phyloP scores from a whole-genome alignment of 2,888 invertebrate species.

The Isoperla grammatica region DNA sequence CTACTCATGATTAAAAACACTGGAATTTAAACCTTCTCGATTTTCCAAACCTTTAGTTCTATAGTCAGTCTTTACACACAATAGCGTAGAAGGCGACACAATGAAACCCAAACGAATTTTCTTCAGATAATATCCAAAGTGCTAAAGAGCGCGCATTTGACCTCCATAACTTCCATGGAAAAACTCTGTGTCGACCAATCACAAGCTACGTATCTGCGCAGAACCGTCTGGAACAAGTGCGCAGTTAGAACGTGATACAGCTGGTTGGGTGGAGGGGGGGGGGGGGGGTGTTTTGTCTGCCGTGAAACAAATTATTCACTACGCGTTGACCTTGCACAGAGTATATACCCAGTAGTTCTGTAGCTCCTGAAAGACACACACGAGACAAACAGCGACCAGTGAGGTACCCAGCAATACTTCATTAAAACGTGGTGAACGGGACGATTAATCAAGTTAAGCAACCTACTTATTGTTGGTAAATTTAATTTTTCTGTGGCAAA shows the following conservation, averaged over 20 bases:
- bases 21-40: too few relatives aligned
- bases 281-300: neutral
- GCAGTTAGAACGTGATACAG: conserved; percentile 18
- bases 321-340: neutral
- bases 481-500: too few relatives aligned
- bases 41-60: too few relatives aligned
- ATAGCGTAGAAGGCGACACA: conserved; percentile 80
- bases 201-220: conserved; percentile 9
- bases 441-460: conserved; percentile 31
- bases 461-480: conserved; percentile 32
- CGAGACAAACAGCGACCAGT: too few relatives aligned
- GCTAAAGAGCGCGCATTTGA: too few relatives aligned
- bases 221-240: conserved; percentile 3
- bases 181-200: conserved; percentile 14
- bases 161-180: neutral
- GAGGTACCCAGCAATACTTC: too few relatives aligned
- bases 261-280: neutral
- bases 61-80: conserved; percentile 80
- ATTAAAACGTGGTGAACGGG: conserved; percentile 21
- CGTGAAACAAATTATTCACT: neutral
- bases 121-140: neutral
- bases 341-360: too few relatives aligned
- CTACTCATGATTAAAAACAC: too few relatives aligned
- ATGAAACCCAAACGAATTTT: neutral
- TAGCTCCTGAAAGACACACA: too few relatives aligned